phyloP scores from a whole-genome alignment of 2,888 invertebrate species.

The Hanleya hanleyi region DNA sequence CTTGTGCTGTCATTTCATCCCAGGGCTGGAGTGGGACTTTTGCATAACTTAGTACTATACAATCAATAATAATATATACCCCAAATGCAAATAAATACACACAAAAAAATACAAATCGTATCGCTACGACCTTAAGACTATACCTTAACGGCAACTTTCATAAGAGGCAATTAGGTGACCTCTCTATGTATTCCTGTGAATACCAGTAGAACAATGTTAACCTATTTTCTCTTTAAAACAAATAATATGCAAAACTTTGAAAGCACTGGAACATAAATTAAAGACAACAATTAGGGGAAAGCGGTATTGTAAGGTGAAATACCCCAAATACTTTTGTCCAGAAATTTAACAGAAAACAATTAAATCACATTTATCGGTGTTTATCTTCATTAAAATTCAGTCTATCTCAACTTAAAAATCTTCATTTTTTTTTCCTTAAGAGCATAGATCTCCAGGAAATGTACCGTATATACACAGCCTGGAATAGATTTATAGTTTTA shows the following conservation, averaged over 20 bases:
- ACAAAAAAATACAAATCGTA: neutral
- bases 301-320: neutral
- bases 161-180: too few species aligned
- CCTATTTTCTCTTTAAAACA: too few species aligned
- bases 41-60: conserved; percentile 10
- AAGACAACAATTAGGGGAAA: too few species aligned
- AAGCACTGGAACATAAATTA: conserved; percentile 5
- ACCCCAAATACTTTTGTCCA: neutral
- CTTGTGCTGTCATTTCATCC: neutral
- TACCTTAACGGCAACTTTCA: conserved; percentile 6
- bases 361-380: neutral
- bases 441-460: too few species aligned
- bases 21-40: neutral
- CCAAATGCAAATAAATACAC: neutral
- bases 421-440: too few species aligned
- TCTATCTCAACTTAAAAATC: too few species aligned
- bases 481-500: too few species aligned
- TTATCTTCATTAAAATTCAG: too few species aligned
- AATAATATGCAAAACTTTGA: conserved; percentile 7
- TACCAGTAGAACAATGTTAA: too few species aligned
- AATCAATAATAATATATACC: neutral
- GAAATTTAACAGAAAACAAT: neutral
- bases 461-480: too few species aligned
- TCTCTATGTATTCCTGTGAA: too few species aligned
- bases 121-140: neutral